phyloP scores from a whole-genome alignment of 1,140 invertebrate genomes.

The Stegodyphus dumicola region DNA sequence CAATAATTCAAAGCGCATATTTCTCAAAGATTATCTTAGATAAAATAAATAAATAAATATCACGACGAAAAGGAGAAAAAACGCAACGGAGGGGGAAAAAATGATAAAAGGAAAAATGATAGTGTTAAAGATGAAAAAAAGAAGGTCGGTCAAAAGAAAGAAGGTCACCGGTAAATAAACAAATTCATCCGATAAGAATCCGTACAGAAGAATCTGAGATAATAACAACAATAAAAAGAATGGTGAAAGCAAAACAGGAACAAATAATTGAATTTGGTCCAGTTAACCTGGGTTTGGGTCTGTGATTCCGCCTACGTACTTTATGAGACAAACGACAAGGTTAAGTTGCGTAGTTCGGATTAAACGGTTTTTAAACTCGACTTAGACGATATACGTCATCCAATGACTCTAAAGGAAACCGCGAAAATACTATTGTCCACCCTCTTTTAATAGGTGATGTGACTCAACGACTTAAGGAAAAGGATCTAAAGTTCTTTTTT shows the following conservation, averaged over 20 bases:
- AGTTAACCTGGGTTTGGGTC: conserved; percentile 16
- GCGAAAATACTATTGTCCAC: conserved; percentile 27
- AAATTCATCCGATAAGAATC: not conserved
- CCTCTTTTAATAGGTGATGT: not conserved
- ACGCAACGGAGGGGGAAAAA: no score
- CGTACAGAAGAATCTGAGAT: not conserved
- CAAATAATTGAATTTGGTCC: conserved; percentile 7
- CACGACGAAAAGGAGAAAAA: no score
- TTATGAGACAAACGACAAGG: conserved; percentile 12
- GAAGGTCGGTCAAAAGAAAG: not conserved
- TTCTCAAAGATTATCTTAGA: no score
- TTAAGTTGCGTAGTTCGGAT: conserved; percentile 20
- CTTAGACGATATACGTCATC: not conserved
- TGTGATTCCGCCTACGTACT: conserved; percentile 23
- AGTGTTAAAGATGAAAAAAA: conserved; percentile 15
- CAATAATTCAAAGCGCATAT: no score
- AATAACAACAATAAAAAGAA: no score
- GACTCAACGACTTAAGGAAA: not conserved
- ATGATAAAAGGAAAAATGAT: not conserved
- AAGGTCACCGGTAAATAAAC: not conserved
- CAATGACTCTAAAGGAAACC: not conserved
- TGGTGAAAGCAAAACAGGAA: not conserved
- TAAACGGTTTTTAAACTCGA: conserved; percentile 21
- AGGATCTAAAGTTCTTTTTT: no score
- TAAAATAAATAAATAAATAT: no score